These are phyloP conservation scores for Myotis myotis DNA, from an alignment of 2,797 vertebrate species.

Conservation along the genomic window DNA sequence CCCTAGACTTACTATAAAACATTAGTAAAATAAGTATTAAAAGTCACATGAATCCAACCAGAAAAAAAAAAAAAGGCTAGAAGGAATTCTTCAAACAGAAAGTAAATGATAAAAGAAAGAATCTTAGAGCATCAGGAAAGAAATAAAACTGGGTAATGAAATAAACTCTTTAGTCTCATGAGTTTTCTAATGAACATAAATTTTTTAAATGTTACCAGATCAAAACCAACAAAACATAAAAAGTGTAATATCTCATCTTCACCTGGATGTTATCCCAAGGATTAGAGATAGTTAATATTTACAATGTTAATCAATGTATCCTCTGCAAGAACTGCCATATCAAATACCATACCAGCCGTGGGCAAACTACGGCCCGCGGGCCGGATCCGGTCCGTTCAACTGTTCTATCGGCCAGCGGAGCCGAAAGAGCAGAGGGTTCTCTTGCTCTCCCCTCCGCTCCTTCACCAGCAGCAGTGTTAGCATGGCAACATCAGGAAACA, in stretches of 20 bases:
- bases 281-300: not conserved
- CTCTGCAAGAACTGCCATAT: not conserved
- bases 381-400: no score
- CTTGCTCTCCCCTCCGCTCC: no score
- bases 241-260: not conserved
- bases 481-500: no score
- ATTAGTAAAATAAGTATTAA: conserved; percentile 86
- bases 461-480: no score
- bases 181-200: not conserved
- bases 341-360: not conserved
- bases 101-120: not conserved
- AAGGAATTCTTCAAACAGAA: not conserved
- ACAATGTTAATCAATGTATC: not conserved
- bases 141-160: not conserved
- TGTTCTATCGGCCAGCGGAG: no score
- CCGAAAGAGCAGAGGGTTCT: no score
- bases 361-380: no score
- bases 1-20: conserved; percentile 86
- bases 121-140: not conserved
- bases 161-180: not conserved
- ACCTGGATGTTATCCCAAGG: not conserved
- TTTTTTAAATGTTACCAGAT: not conserved
- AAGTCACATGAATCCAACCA: conserved; percentile 77
- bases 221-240: not conserved
- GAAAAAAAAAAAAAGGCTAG: not conserved